Evolutionary conservation across 2,888 invertebrate genomes (phyloP).

Genomic region (Brachypalpus laphriformis): DNA sequence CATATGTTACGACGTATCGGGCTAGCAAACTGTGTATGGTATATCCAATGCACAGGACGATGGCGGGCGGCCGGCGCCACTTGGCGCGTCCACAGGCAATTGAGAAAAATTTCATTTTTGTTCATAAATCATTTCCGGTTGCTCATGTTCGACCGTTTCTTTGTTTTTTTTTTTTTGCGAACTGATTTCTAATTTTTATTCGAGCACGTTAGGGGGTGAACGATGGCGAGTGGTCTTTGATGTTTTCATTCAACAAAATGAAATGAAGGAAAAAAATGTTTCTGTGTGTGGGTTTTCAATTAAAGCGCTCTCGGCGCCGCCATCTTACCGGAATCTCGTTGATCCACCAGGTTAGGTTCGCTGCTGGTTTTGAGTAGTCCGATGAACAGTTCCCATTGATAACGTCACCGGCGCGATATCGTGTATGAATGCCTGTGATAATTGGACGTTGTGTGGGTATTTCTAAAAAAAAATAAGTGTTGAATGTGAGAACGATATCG

Average conservation of each 20-base stretch:
- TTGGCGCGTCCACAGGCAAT: slow-evolving; percentile 55
- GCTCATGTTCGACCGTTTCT: slow-evolving; percentile 61
- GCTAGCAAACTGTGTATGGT: neutral
- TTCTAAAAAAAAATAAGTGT: slow-evolving; percentile 77
- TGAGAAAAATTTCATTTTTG: slow-evolving; percentile 68
- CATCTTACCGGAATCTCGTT: slow-evolving; percentile 83
- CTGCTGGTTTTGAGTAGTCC: slow-evolving; percentile 84
- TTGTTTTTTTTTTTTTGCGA: slow-evolving; percentile 28
- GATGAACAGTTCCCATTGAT: slow-evolving; percentile 85
- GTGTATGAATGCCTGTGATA: slow-evolving; percentile 84
- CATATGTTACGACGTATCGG: slow-evolving; percentile 63
- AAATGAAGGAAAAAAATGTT: neutral
- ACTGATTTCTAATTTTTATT: slow-evolving; percentile 65
- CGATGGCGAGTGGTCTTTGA: slow-evolving; percentile 11
- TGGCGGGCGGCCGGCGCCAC: slow-evolving; percentile 37
- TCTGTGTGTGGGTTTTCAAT: slow-evolving; percentile 49
- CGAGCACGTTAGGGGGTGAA: slow-evolving; percentile 13
- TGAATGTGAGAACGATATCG: neutral
- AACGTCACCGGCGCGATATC: slow-evolving; percentile 84
- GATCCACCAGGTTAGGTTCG: slow-evolving; percentile 85
- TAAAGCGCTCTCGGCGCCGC: slow-evolving; percentile 19
- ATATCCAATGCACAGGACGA: slow-evolving; percentile 9
- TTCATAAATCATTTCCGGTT: slow-evolving; percentile 74
- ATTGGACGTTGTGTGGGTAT: slow-evolving; percentile 84
- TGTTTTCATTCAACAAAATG: slow-evolving; percentile 14